Conservation (phyloP, 2,888 invertebrate species). For the Thelaira solivaga region DNA sequence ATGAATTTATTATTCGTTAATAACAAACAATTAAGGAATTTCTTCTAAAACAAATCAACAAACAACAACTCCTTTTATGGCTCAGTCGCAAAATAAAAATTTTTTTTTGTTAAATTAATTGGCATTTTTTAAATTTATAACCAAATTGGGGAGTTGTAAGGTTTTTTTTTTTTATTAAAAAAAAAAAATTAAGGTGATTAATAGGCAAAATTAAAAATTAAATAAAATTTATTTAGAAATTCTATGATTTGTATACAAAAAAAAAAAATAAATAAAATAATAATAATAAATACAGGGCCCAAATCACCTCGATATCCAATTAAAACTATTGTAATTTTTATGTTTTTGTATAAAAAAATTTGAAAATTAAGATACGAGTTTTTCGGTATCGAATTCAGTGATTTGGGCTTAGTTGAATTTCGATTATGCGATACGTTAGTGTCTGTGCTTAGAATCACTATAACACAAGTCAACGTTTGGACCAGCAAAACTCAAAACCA, state of each 20-base stretch:
- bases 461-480: too few relatives aligned
- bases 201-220: neutral
- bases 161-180: neutral
- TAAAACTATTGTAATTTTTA: too few relatives aligned
- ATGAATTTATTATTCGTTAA: neutral
- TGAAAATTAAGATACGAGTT: too few relatives aligned
- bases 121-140: constrained; percentile 15
- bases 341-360: too few relatives aligned
- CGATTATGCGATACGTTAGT: too few relatives aligned
- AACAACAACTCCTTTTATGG: constrained; percentile 35
- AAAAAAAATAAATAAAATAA: too few relatives aligned
- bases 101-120: constrained; percentile 13
- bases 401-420: too few relatives aligned
- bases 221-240: constrained; percentile 3
- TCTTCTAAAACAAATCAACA: neutral
- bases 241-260: neutral
- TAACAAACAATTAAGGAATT: constrained; percentile 18
- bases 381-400: too few relatives aligned
- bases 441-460: too few relatives aligned
- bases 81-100: constrained; percentile 1
- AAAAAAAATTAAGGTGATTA: constrained; percentile 16
- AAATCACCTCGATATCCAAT: too few relatives aligned
- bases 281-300: too few relatives aligned
- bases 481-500: too few relatives aligned
- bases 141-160: constrained; percentile 17